These are phyloP conservation scores for Actinia tenebrosa DNA, from an alignment of 64 coral and sea anemone genomes.

Conservation along the genomic window DNA sequence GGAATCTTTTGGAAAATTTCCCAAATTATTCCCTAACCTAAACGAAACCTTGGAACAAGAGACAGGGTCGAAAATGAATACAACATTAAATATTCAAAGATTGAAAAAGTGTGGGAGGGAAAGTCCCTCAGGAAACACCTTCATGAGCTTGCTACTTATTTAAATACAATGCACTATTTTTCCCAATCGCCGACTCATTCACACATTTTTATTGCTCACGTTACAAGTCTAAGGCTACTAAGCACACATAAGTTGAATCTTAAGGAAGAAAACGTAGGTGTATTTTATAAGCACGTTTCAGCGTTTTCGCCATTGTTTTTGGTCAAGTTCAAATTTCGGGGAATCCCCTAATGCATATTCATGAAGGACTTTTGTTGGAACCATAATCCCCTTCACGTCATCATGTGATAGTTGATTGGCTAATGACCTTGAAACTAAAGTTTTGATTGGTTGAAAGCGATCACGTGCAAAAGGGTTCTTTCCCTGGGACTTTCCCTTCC, in stretches of 20 bases:
- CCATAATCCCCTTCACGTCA: constrained; percentile 12
- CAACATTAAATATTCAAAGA: background rate
- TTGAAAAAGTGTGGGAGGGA: background rate
- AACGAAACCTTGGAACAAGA: background rate
- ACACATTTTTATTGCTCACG: background rate
- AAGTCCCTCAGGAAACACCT: background rate
- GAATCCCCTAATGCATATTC: constrained; percentile 86
- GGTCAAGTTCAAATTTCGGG: constrained; percentile 38
- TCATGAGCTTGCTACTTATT: background rate
- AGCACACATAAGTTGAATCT: background rate
- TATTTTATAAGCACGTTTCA: background rate
- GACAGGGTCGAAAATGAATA: background rate
- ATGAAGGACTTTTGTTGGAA: background rate
- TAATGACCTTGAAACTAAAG: background rate
- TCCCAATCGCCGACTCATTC: background rate
- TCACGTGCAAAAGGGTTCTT: constrained; percentile 10
- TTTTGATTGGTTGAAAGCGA: constrained; percentile 70
- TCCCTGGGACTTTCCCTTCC: background rate
- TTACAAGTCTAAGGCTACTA: background rate
- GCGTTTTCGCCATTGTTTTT: background rate
- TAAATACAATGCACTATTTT: background rate
- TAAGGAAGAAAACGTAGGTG: background rate
- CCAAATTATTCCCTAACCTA: background rate
- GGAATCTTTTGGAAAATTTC: background rate
- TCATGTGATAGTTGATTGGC: background rate